Conservation (phyloP, 2,113 vertebrate species). For the Neomonachus schauinslandi region DNA sequence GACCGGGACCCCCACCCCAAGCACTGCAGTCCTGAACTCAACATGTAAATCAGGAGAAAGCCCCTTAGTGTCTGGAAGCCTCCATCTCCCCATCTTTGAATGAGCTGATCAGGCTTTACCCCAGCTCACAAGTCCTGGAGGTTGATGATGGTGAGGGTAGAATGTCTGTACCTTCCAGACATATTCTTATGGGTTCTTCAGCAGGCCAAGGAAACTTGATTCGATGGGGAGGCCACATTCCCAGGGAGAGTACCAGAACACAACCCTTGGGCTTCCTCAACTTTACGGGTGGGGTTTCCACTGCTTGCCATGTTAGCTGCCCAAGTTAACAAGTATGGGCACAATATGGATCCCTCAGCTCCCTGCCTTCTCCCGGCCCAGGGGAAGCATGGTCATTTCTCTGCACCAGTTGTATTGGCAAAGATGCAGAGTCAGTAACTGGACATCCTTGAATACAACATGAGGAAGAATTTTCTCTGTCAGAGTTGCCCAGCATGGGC, state of each 20-base stretch:
- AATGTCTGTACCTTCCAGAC: background rate
- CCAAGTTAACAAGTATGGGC: background rate
- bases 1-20: rapidly evolving
- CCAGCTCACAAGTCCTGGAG: background rate
- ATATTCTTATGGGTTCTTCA: background rate
- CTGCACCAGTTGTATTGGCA: too few species aligned
- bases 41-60: background rate
- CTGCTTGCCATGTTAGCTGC: background rate
- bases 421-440: background rate
- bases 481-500: background rate
- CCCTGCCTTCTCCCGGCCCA: background rate
- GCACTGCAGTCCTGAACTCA: background rate
- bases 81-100: background rate
- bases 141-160: background rate
- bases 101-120: background rate
- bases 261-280: background rate
- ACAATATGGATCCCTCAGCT: rapidly evolving
- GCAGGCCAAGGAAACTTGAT: background rate
- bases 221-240: background rate
- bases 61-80: background rate
- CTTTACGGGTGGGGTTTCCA: background rate
- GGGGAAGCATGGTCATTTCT: background rate
- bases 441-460: background rate
- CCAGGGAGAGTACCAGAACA: background rate
- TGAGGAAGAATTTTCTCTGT: background rate